phyloP scores from a whole-genome alignment of 2,113 vertebrate genomes.

The Sinocyclocheilus grahami region DNA sequence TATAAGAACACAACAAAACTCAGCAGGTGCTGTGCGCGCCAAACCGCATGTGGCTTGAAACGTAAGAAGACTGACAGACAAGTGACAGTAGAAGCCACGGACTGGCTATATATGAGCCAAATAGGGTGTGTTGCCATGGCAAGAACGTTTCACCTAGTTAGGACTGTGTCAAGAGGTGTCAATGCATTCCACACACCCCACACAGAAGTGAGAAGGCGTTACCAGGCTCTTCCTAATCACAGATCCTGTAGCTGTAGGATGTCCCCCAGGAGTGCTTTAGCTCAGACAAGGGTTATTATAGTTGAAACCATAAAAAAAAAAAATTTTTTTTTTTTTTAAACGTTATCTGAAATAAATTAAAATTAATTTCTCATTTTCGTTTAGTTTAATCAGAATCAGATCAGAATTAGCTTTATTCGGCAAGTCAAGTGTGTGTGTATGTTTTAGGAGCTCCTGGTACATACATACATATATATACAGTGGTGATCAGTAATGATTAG shows the following conservation, averaged over 20 bases:
- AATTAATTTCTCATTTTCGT: background rate
- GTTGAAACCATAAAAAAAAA: background rate
- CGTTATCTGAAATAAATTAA: background rate
- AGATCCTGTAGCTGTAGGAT: background rate
- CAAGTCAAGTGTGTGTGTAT: too few relatives aligned
- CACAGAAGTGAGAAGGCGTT: background rate
- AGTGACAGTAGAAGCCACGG: conserved; percentile 14
- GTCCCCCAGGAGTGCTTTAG: background rate
- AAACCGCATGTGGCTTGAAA: conserved; percentile 19
- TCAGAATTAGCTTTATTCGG: too few relatives aligned
- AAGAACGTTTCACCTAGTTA: conserved; percentile 20
- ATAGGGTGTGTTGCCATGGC: conserved; percentile 24
- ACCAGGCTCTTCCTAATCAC: background rate
- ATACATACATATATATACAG: too few relatives aligned
- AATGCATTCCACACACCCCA: conserved; percentile 16
- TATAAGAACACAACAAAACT: background rate
- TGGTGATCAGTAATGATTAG: background rate
- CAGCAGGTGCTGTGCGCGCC: background rate
- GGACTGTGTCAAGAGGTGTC: conserved; percentile 24
- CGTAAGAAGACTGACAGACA: background rate
- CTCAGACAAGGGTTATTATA: background rate
- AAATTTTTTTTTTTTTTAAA: too few relatives aligned
- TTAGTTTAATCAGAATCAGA: background rate
- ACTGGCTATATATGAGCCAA: background rate
- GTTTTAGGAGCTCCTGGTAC: too few relatives aligned